A percentile compares a stretch with the other conserved stretches of the same genome.
Evolutionary conservation across 1,140 invertebrate genomes (phyloP).

Genomic region (Physella acuta): DNA sequence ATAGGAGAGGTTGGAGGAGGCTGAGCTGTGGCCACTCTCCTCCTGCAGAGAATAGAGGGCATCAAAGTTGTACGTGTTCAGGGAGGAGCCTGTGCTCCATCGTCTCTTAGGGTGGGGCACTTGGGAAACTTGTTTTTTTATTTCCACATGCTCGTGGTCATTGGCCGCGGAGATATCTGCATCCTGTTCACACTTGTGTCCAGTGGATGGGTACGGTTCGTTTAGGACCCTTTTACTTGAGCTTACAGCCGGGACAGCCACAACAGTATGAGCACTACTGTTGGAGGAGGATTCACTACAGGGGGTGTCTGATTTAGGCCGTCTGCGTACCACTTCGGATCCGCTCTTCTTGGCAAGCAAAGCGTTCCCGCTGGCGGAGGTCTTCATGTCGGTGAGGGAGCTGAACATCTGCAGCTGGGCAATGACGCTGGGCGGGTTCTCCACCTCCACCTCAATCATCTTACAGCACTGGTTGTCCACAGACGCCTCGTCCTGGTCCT

Average conservation of each 20-base stretch:
- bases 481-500: background rate
- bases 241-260: background rate
- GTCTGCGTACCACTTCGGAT: background rate
- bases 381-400: constrained; percentile 19
- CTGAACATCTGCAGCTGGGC: constrained; percentile 2
- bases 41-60: constrained; percentile 44
- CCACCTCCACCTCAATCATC: constrained; percentile 7
- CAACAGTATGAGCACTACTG: background rate
- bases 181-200: background rate
- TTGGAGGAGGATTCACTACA: background rate
- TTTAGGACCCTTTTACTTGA: background rate
- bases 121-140: background rate
- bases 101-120: background rate
- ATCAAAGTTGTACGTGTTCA: constrained; percentile 32
- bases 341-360: constrained; percentile 18
- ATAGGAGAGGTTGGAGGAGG: constrained; percentile 10
- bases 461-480: background rate
- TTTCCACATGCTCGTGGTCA: background rate
- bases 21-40: constrained; percentile 42
- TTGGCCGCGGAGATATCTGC: too few relatives aligned
- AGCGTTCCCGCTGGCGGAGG: constrained; percentile 19
- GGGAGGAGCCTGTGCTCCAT: constrained; percentile 29
- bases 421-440: constrained; percentile 18
- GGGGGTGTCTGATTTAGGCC: background rate
- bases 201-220: background rate